These are phyloP conservation scores for Tigriopus californicus DNA, from an alignment of 2,888 invertebrate genomes.

Conservation along the genomic window DNA sequence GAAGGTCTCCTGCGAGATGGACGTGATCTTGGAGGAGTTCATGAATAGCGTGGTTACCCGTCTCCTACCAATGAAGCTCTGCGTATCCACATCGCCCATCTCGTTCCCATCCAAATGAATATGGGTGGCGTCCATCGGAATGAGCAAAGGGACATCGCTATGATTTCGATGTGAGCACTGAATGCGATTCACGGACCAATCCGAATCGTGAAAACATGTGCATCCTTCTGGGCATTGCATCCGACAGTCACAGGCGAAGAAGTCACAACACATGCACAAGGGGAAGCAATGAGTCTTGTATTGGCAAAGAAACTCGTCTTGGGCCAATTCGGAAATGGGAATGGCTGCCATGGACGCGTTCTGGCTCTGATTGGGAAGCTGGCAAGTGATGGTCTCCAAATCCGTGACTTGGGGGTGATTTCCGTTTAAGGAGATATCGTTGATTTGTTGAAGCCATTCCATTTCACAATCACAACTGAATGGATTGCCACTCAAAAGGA, in stretches of 20 bases:
- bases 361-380: conserved; percentile 48
- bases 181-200: conserved; percentile 65
- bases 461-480: conserved; percentile 67
- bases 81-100: conserved; percentile 51
- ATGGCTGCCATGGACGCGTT: conserved; percentile 27
- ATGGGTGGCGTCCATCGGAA: conserved; percentile 78
- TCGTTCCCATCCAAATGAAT: conserved; percentile 67
- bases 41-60: conserved; percentile 52
- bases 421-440: conserved; percentile 42
- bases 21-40: conserved; percentile 54
- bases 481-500: conserved; percentile 62
- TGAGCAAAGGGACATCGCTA: conserved; percentile 50
- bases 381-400: conserved; percentile 55
- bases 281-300: conserved; percentile 67
- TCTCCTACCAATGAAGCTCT: conserved; percentile 67
- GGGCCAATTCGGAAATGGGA: conserved; percentile 21
- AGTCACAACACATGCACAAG: conserved; percentile 71
- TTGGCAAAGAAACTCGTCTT: conserved; percentile 45
- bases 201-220: conserved; percentile 57
- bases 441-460: conserved; percentile 66
- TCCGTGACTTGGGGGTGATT: conserved; percentile 54
- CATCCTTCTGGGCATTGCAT: conserved; percentile 73
- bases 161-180: conserved; percentile 41
- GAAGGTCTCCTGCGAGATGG: conserved; percentile 55
- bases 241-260: conserved; percentile 75